These are phyloP conservation scores for Druon quercuslanigerum DNA, from an alignment of 1,140 invertebrate genomes.

Conservation along the genomic window DNA sequence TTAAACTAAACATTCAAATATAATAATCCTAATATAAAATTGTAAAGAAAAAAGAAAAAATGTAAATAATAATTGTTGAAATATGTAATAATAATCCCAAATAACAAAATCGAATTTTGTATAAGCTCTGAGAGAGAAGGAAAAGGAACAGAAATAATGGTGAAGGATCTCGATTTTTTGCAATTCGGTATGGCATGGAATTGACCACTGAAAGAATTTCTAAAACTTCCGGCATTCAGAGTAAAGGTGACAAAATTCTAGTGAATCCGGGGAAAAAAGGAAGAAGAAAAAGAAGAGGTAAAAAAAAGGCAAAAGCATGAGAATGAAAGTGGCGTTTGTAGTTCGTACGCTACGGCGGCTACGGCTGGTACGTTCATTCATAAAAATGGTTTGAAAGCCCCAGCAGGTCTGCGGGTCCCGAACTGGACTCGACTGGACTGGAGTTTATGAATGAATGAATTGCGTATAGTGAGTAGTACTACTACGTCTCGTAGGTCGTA, in stretches of 20 bases:
- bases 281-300: slow-evolving; percentile 28
- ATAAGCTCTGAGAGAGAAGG: too few relatives aligned
- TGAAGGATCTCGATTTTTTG: not conserved
- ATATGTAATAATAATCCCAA: too few relatives aligned
- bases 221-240: slow-evolving; percentile 18
- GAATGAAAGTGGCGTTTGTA: slow-evolving; percentile 44
- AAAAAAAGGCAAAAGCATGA: slow-evolving; percentile 33
- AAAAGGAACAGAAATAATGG: too few relatives aligned
- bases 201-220: slow-evolving; percentile 23
- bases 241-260: slow-evolving; percentile 28
- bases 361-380: too few relatives aligned
- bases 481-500: slow-evolving; percentile 41
- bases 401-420: slow-evolving; percentile 32
- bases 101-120: too few relatives aligned
- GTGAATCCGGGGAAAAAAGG: slow-evolving; percentile 34
- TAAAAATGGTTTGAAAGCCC: slow-evolving; percentile 30
- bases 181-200: not conserved
- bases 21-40: too few relatives aligned
- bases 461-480: slow-evolving; percentile 55
- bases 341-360: too few relatives aligned
- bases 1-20: too few relatives aligned
- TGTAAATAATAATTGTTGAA: too few relatives aligned
- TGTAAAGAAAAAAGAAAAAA: too few relatives aligned
- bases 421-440: not conserved
- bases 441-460: slow-evolving; percentile 67